Percentiles rank a stretch among this genome's conserved stretches.
phyloP scores from a whole-genome alignment of 2,797 vertebrate species.

The Orestias chungarensis region DNA sequence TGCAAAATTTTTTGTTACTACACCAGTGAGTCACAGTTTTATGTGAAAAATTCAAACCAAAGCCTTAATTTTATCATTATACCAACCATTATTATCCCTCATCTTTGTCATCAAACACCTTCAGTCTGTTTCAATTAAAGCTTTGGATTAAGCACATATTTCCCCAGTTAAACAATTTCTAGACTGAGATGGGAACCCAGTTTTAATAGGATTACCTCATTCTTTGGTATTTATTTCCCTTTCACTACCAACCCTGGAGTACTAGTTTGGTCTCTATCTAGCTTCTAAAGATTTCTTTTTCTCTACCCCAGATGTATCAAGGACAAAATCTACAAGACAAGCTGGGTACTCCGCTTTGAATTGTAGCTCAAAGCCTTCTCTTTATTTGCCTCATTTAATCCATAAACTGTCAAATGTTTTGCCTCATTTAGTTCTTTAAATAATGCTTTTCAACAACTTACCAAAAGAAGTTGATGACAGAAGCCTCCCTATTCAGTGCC shows the following conservation, averaged over 20 bases:
- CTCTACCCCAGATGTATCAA: neutral
- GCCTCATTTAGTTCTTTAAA: constrained; percentile 19
- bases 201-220: too few species aligned
- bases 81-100: neutral
- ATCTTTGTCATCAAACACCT: neutral
- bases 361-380: neutral
- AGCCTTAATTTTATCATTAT: neutral
- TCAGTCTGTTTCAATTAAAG: neutral
- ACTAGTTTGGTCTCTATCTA: neutral
- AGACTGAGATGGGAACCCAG: too few species aligned
- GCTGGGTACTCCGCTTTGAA: neutral
- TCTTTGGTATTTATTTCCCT: neutral
- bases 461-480: constrained; percentile 5
- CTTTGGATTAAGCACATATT: neutral
- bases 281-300: neutral
- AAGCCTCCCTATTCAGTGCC: constrained; percentile 5
- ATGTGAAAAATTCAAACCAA: neutral
- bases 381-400: constrained; percentile 12
- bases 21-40: neutral
- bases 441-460: constrained; percentile 25
- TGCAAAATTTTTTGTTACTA: neutral
- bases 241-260: neutral
- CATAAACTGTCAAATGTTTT: neutral
- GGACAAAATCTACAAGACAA: too few species aligned
- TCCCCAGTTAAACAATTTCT: neutral